Evolutionary conservation across 1,140 invertebrate species (phyloP).

Genomic region (Drosophila malerkotliana): DNA sequence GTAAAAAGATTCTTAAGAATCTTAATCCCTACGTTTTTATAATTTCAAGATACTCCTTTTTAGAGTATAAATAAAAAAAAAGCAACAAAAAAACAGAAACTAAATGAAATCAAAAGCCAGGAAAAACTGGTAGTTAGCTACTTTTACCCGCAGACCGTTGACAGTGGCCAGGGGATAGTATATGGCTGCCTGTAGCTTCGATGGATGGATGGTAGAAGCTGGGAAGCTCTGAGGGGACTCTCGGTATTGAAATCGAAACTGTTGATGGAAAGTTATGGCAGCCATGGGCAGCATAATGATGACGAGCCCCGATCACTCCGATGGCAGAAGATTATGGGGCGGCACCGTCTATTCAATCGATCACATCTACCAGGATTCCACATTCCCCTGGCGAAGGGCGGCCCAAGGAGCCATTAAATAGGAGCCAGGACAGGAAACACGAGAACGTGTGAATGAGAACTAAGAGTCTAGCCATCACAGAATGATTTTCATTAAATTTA

Average conservation of each 20-base stretch:
- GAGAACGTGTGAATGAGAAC: slow-evolving; percentile 50
- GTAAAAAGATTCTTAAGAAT: no score
- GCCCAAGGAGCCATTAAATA: slow-evolving; percentile 12
- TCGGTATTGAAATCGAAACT: slow-evolving; percentile 74
- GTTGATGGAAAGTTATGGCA: slow-evolving; percentile 71
- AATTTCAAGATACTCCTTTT: no score
- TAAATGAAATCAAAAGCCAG: slow-evolving; percentile 21
- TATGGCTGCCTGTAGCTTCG: no score
- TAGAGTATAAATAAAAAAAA: background rate
- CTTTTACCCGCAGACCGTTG: slow-evolving; percentile 57
- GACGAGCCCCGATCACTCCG: slow-evolving; percentile 40
- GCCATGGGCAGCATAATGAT: slow-evolving; percentile 46
- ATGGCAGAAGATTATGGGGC: slow-evolving; percentile 71
- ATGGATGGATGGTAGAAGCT: no score
- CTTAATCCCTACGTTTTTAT: background rate
- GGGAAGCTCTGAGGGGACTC: background rate
- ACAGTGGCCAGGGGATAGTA: slow-evolving; percentile 23
- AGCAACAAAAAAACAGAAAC: slow-evolving; percentile 5
- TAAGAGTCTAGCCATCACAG: slow-evolving; percentile 3
- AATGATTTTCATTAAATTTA: slow-evolving; percentile 1
- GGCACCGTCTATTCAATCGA: slow-evolving; percentile 56
- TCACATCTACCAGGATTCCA: slow-evolving; percentile 5
- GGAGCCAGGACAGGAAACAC: slow-evolving; percentile 41
- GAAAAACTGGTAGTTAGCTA: slow-evolving; percentile 73
- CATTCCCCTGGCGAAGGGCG: no score